These are phyloP conservation scores for Tauraco erythrolophus DNA, from an alignment of 2,113 vertebrate genomes.

Conservation along the genomic window DNA sequence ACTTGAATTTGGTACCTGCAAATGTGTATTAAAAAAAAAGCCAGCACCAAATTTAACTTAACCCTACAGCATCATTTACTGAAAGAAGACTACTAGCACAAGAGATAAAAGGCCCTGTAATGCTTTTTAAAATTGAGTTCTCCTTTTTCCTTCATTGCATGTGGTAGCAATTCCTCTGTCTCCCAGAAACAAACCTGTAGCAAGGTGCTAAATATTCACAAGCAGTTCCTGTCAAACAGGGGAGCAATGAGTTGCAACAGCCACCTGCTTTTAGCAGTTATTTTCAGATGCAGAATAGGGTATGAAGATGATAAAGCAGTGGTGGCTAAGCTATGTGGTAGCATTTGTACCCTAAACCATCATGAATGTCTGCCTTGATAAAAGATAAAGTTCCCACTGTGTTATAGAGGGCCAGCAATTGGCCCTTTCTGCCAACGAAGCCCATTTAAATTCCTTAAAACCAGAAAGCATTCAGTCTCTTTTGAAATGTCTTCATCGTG, in stretches of 20 bases:
- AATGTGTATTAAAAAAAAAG: background rate
- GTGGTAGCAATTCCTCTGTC: background rate
- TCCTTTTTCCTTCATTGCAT: background rate
- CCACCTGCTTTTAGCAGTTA: background rate
- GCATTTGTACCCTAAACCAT: rapidly evolving
- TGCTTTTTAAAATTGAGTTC: background rate
- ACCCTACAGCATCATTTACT: background rate
- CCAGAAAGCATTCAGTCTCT: background rate
- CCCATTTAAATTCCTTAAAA: background rate
- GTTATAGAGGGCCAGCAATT: background rate
- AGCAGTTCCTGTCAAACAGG: background rate
- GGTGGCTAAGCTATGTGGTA: background rate
- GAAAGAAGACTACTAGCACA: background rate
- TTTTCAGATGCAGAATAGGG: background rate
- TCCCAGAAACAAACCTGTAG: background rate
- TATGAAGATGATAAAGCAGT: background rate
- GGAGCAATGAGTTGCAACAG: background rate
- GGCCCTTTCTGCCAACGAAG: background rate
- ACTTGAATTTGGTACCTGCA: background rate
- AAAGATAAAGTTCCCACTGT: background rate
- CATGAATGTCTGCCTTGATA: background rate
- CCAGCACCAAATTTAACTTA: background rate
- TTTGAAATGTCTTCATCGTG: background rate
- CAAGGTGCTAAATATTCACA: background rate
- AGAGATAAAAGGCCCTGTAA: background rate